phyloP scores from a whole-genome alignment of 1,140 invertebrate genomes.

The Ylistrum balloti region DNA sequence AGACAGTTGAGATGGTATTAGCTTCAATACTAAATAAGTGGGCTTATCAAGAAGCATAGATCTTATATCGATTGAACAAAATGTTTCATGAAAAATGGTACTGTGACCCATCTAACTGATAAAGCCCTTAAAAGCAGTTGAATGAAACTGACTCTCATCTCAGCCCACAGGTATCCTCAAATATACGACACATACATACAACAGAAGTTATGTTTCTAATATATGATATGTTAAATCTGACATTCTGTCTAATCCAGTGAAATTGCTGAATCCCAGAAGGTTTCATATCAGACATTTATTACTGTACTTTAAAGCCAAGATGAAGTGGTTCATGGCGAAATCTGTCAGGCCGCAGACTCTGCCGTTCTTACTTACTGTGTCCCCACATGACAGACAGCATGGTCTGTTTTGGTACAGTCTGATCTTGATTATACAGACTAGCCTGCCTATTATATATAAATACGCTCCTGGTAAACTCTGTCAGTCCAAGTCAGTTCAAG shows the following conservation, averaged over 20 bases:
- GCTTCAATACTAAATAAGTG: no score
- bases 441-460: background rate
- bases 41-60: no score
- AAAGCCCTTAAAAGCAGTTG: no score
- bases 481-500: background rate
- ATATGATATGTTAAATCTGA: no score
- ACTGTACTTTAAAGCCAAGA: background rate
- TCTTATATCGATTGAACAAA: no score
- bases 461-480: background rate
- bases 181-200: no score
- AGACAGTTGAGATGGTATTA: no score
- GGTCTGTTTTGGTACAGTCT: background rate
- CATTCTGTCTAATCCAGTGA: background rate
- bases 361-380: background rate
- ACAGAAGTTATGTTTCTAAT: no score
- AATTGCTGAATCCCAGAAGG: background rate
- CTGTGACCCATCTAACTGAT: no score
- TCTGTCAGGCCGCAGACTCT: background rate
- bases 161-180: no score
- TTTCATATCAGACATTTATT: background rate
- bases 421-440: conserved; percentile 16
- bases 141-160: background rate
- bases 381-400: no score
- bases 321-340: background rate
- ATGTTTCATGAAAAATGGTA: no score